phyloP scores from a whole-genome alignment of 2,888 invertebrate species.

The Ochlodes sylvanus region DNA sequence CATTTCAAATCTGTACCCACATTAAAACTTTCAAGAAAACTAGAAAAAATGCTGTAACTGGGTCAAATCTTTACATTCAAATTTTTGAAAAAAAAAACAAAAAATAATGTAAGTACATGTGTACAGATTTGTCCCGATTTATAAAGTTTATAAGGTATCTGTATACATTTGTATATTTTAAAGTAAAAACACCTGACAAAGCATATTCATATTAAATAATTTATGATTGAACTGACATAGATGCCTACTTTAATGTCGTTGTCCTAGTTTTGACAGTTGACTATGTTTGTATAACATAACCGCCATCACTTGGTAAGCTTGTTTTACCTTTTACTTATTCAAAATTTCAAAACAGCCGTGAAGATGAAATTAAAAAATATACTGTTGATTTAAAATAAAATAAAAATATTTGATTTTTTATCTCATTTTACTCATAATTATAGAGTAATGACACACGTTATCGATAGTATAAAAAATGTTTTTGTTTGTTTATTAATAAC shows the following conservation, averaged over 20 bases:
- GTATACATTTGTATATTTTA: not conserved
- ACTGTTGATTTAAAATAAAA: not conserved
- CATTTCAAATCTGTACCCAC: too few relatives aligned
- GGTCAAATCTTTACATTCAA: too few relatives aligned
- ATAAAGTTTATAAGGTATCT: too few relatives aligned
- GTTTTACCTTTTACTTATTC: not conserved
- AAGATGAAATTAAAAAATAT: not conserved
- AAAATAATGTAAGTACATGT: too few relatives aligned
- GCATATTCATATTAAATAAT: not conserved
- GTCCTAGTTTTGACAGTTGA: constrained; percentile 5
- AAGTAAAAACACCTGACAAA: not conserved
- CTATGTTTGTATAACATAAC: constrained; percentile 13
- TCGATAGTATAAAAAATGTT: not conserved
- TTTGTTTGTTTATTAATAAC: constrained; percentile 2
- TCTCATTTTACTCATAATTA: too few relatives aligned
- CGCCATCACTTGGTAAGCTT: not conserved
- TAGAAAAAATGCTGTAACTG: too few relatives aligned
- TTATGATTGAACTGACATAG: constrained; percentile 9
- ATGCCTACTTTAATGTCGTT: constrained; percentile 15
- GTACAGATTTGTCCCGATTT: too few relatives aligned
- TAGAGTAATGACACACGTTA: too few relatives aligned
- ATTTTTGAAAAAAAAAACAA: too few relatives aligned
- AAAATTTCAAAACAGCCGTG: not conserved
- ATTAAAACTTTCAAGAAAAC: too few relatives aligned
- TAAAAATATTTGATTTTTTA: not conserved